These are phyloP conservation scores for Drosophila neonasuta DNA, from an alignment of 2,888 invertebrate genomes.

Conservation along the genomic window DNA sequence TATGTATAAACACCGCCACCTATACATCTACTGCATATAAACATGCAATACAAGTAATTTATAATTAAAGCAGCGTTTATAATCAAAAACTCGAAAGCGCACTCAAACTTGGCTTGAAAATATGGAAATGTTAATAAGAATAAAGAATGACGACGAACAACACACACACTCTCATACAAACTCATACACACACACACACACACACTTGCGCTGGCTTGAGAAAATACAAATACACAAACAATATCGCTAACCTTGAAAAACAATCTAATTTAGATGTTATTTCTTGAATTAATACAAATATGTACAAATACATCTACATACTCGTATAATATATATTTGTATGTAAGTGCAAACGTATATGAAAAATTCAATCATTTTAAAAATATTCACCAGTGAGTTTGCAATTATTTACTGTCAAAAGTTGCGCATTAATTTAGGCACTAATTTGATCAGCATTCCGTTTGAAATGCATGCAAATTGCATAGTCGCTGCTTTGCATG, in stretches of 20 bases:
- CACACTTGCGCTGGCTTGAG: not conserved
- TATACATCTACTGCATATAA: conserved; percentile 10
- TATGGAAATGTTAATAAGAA: conserved; percentile 34
- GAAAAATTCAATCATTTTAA: conserved; percentile 25
- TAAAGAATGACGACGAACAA: conserved; percentile 11
- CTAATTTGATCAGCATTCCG: conserved; percentile 43
- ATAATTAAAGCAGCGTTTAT: conserved; percentile 54
- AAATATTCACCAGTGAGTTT: conserved; percentile 22
- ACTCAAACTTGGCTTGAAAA: conserved; percentile 36
- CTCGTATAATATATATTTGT: not conserved
- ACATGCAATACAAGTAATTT: conserved; percentile 50
- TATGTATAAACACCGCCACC: not conserved
- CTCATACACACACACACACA: not conserved
- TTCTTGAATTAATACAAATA: conserved; percentile 15
- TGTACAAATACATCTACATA: not conserved
- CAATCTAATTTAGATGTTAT: conserved; percentile 58
- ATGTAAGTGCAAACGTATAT: not conserved
- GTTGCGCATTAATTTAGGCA: conserved; percentile 36
- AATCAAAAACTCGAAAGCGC: conserved; percentile 50
- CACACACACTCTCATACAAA: not conserved
- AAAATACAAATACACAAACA: conserved; percentile 6
- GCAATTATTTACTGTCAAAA: conserved; percentile 42
- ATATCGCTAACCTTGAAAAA: conserved; percentile 53
- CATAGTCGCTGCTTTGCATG: not conserved
- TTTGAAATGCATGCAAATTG: conserved; percentile 32